Evolutionary conservation across 2,797 vertebrate species (phyloP).

Genomic region (Lacerta viridis): DNA sequence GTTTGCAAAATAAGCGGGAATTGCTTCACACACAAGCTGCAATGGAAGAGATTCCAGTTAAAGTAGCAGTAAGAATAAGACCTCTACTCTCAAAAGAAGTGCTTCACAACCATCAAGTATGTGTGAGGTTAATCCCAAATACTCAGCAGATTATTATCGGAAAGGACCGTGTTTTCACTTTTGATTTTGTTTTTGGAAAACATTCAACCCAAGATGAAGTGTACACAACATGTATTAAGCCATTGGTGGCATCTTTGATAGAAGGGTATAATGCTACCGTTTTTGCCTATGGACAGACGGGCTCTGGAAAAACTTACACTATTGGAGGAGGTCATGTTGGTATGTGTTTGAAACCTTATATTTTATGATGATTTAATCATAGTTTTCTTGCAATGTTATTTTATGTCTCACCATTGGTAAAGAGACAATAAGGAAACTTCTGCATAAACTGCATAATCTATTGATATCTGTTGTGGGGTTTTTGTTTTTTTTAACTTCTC

Average conservation of each 20-base stretch:
- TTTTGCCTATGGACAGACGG: conserved; percentile 93
- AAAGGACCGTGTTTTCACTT: conserved; percentile 86
- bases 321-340: conserved; percentile 86
- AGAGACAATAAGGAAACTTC: not conserved
- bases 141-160: conserved; percentile 87
- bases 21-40: conserved; percentile 56
- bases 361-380: not conserved
- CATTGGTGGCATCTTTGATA: conserved; percentile 85
- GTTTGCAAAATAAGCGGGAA: conserved; percentile 48
- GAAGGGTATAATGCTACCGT: conserved; percentile 92
- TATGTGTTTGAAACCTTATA: conserved; percentile 68
- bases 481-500: not conserved
- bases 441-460: not conserved
- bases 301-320: conserved; percentile 95
- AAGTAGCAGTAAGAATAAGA: conserved; percentile 91
- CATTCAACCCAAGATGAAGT: conserved; percentile 87
- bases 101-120: conserved; percentile 87
- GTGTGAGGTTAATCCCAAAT: conserved; percentile 85
- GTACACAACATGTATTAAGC: conserved; percentile 87
- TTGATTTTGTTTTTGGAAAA: conserved; percentile 91
- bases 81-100: conserved; percentile 90
- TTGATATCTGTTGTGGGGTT: not conserved
- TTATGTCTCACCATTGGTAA: not conserved
- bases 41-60: conserved; percentile 88
- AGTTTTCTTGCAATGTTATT: not conserved